Percentiles rank a stretch among this genome's conserved stretches.
Evolutionary conservation across 1,140 invertebrate species (phyloP).

Genomic region (Drosophila bipectinata): DNA sequence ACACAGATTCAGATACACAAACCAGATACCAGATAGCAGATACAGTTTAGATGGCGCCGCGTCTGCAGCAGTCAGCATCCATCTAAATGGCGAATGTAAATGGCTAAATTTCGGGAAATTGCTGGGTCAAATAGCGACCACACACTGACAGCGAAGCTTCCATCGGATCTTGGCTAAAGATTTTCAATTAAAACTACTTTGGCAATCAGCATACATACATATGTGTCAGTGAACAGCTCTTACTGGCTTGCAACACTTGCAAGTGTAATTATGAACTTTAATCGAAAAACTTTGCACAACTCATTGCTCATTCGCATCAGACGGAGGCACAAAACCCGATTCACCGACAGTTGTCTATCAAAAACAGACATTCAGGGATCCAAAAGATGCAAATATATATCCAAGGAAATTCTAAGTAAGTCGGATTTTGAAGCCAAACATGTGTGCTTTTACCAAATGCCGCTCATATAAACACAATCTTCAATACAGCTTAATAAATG

Average conservation of each 20-base stretch:
- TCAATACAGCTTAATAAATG: neutral
- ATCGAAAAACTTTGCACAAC: constrained; percentile 77
- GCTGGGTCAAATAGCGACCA: constrained; percentile 44
- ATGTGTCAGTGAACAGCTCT: constrained; percentile 38
- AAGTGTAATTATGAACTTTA: constrained; percentile 81
- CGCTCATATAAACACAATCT: neutral
- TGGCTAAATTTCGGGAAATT: constrained; percentile 48
- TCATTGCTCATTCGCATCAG: constrained; percentile 68
- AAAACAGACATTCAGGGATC: constrained; percentile 13
- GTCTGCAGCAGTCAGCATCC: constrained; percentile 16
- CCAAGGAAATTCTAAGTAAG: constrained; percentile 11
- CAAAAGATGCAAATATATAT: constrained; percentile 35
- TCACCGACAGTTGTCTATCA: constrained; percentile 64
- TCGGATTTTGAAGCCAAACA: constrained; percentile 5
- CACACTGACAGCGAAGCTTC: constrained; percentile 2
- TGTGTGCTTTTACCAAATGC: neutral
- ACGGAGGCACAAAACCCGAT: constrained; percentile 9
- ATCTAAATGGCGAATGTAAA: constrained; percentile 40
- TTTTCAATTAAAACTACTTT: constrained; percentile 80
- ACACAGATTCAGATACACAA: neutral
- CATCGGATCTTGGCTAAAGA: constrained; percentile 58
- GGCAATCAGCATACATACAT: constrained; percentile 70
- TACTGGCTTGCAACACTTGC: constrained; percentile 41
- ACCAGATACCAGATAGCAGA: constrained; percentile 8
- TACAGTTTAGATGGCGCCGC: constrained; percentile 48